A percentile compares a stretch with the other conserved stretches of the same genome.
Conservation (phyloP, 1,140 invertebrate species). For the Drosophila nannoptera region DNA sequence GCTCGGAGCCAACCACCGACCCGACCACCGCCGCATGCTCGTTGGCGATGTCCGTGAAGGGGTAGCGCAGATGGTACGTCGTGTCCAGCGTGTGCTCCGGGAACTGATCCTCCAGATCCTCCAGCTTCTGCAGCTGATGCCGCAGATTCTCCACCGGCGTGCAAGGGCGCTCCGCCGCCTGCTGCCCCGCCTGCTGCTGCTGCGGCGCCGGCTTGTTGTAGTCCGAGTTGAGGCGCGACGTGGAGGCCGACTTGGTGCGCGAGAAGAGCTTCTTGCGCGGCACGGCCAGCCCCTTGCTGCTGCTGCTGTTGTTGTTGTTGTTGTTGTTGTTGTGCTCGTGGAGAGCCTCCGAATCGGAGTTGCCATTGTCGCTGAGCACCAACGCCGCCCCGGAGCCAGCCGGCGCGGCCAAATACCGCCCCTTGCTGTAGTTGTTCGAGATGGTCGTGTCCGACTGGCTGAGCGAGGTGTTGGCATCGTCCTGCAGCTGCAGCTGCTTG, state of each 20-base stretch:
- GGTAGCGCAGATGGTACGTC: constrained; percentile 86
- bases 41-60: constrained; percentile 84
- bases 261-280: constrained; percentile 83
- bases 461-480: constrained; percentile 71
- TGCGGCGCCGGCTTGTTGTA: constrained; percentile 80
- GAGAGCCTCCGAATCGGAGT: constrained; percentile 63
- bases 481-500: constrained; percentile 67
- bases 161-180: constrained; percentile 80
- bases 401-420: constrained; percentile 45
- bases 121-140: constrained; percentile 87
- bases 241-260: constrained; percentile 83
- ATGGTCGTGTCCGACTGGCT: constrained; percentile 78
- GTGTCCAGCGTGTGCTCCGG: constrained; percentile 85
- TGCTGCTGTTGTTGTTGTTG: constrained; percentile 51
- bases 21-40: constrained; percentile 59
- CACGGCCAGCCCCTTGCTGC: constrained; percentile 33
- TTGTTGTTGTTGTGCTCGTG: constrained; percentile 63
- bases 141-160: constrained; percentile 88
- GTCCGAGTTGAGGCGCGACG: constrained; percentile 81
- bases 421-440: constrained; percentile 71
- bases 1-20: constrained; percentile 81
- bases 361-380: constrained; percentile 70
- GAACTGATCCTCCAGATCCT: constrained; percentile 89
- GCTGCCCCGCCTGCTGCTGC: constrained; percentile 84
- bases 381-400: not conserved